Evolutionary conservation across 2,113 vertebrate species (phyloP).

Genomic region (Globicephala melas): DNA sequence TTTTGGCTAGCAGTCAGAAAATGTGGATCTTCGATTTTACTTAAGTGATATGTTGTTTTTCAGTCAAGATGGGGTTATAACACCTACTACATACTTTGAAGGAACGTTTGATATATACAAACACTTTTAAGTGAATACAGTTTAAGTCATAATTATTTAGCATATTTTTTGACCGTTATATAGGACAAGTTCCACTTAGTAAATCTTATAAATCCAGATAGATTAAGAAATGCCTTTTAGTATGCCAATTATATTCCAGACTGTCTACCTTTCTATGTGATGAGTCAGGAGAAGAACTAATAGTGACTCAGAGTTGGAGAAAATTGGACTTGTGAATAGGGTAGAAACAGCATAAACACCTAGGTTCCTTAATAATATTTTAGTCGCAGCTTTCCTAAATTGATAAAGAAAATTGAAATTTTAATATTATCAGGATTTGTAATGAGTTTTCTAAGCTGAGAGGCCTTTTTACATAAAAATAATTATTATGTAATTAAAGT

Average conservation of each 20-base stretch:
- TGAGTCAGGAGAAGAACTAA: conserved; percentile 62
- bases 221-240: conserved; percentile 45
- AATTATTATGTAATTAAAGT: conserved; percentile 14
- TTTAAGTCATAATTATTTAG: conserved; percentile 1
- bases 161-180: not conserved
- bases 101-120: not conserved
- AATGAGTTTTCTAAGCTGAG: not conserved
- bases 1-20: conserved; percentile 39
- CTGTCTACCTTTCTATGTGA: conserved; percentile 59
- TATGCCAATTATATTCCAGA: conserved; percentile 56
- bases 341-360: not conserved
- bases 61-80: not conserved
- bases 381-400: not conserved
- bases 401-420: not conserved
- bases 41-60: not conserved
- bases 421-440: conserved; percentile 30
- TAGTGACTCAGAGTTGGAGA: conserved; percentile 63
- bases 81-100: not conserved
- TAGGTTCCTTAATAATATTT: not conserved
- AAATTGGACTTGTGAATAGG: conserved; percentile 1
- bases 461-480: conserved; percentile 29
- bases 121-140: not conserved
- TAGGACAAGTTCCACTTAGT: not conserved
- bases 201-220: conserved; percentile 42
- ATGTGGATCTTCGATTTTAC: conserved; percentile 16